Evolutionary conservation across 2,113 vertebrate genomes (phyloP).

Genomic region (Mus musculus): GRCm39 chr6:107082001-107082500

Average conservation of each 20-base stretch:
- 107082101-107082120: not conserved
- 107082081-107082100: not conserved
- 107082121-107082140: not conserved
- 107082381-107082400: not conserved
- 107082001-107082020: not conserved
- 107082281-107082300: not conserved
- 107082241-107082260: not conserved
- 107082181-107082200: not conserved
- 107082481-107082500: too few species aligned
- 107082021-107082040: not conserved
- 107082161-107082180: not conserved
- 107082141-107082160: not conserved
- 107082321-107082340: not conserved
- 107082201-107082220: not conserved
- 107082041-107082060: not conserved
- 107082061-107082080: not conserved
- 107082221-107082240: not conserved
- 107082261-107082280: not conserved
- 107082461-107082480: too few species aligned
- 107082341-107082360: not conserved
- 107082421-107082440: not conserved
- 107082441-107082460: not conserved
- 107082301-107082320: not conserved
- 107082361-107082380: not conserved
- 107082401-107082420: not conserved